A percentile compares a stretch with the other conserved stretches of the same genome.
Conservation (phyloP, 2,888 invertebrate species). For the Pandemis corylana region DNA sequence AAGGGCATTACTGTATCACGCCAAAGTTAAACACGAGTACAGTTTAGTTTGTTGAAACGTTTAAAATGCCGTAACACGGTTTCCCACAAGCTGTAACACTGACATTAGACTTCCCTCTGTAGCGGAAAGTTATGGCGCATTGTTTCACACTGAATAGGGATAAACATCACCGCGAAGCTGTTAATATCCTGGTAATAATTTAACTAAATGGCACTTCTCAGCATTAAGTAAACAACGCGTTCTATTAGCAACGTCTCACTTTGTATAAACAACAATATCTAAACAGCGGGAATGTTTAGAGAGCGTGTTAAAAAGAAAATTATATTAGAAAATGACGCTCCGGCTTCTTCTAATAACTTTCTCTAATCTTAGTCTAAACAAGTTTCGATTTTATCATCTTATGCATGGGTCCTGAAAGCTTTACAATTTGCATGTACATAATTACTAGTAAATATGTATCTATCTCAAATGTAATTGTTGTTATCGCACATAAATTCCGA, state of each 20-base stretch:
- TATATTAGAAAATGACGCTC: background rate
- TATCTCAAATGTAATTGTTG: too few relatives aligned
- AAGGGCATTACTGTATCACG: conserved; percentile 10
- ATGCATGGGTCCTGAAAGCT: too few relatives aligned
- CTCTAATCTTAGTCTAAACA: too few relatives aligned
- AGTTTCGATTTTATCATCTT: too few relatives aligned
- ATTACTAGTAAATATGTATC: too few relatives aligned
- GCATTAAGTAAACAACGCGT: conserved; percentile 24
- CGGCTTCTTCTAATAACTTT: background rate
- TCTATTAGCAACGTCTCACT: conserved; percentile 18
- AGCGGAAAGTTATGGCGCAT: conserved; percentile 55
- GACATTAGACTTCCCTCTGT: conserved; percentile 59
- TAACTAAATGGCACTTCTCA: conserved; percentile 36
- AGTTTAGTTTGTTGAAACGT: conserved; percentile 47
- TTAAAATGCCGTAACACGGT: conserved; percentile 51
- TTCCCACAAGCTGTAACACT: conserved; percentile 45
- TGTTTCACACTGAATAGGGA: conserved; percentile 52
- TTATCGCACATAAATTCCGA: too few relatives aligned
- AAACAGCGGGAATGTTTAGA: background rate
- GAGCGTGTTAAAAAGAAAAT: background rate
- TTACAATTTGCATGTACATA: too few relatives aligned
- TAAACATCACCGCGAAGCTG: conserved; percentile 51
- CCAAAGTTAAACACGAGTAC: conserved; percentile 21
- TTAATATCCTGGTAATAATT: conserved; percentile 46
- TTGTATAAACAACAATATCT: conserved; percentile 19